Percentiles rank a stretch among this genome's conserved stretches.
Evolutionary conservation across 1,140 invertebrate species (phyloP).

Genomic region (Drosophila parvula): DNA sequence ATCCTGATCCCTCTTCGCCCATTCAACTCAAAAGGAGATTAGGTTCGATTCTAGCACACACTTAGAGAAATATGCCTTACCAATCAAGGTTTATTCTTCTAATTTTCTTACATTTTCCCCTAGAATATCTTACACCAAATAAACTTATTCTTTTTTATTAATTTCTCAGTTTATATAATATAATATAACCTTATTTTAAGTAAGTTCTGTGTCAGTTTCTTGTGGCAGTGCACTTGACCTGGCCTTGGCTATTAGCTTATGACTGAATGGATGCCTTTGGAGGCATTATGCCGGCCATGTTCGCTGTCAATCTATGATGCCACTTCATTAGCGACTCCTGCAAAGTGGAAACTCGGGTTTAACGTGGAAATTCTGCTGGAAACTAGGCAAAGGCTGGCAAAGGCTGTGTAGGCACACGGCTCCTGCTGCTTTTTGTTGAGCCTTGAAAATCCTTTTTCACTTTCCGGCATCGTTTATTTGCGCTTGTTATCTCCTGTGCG

Average conservation of each 20-base stretch:
- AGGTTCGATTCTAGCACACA: background rate
- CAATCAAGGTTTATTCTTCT: background rate
- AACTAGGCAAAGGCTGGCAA: background rate
- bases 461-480: slow-evolving; percentile 38
- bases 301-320: slow-evolving; percentile 29
- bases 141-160: background rate
- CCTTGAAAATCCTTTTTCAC: slow-evolving; percentile 34
- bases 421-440: background rate
- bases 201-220: background rate
- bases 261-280: slow-evolving; percentile 22
- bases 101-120: rapidly evolving
- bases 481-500: slow-evolving; percentile 59
- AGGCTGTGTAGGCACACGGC: background rate
- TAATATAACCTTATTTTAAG: background rate
- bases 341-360: slow-evolving; percentile 13
- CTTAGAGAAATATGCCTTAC: background rate
- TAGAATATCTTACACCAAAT: background rate
- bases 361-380: background rate
- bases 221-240: background rate
- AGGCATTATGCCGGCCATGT: slow-evolving; percentile 10
- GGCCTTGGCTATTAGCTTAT: slow-evolving; percentile 23
- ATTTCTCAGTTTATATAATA: background rate
- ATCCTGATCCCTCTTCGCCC: too few species aligned
- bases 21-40: background rate
- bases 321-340: slow-evolving; percentile 41